Conservation (phyloP, 2,888 invertebrate species). For the Prosapia bicincta region DNA sequence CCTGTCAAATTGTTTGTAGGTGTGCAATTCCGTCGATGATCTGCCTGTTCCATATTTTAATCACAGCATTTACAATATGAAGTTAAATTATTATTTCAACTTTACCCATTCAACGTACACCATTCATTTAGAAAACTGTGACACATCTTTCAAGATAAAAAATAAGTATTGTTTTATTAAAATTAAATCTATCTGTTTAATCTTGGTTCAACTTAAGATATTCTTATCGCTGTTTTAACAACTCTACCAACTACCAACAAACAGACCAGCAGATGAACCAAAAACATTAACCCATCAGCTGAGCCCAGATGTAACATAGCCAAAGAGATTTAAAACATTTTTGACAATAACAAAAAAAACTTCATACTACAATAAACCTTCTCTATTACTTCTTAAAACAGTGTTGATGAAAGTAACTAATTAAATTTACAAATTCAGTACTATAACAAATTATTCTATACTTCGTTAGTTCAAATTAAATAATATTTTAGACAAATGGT, state of each 20-base stretch:
- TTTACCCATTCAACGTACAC: neutral
- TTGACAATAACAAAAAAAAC: too few species aligned
- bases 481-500: too few species aligned
- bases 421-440: too few species aligned
- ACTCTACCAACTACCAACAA: neutral
- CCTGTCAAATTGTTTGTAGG: constrained; percentile 2
- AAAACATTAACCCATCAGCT: neutral
- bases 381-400: too few species aligned
- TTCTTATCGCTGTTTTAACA: neutral
- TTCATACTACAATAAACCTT: too few species aligned
- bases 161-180: neutral
- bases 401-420: too few species aligned
- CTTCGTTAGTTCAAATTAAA: too few species aligned
- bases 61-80: neutral
- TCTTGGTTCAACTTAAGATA: neutral
- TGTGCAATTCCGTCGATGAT: neutral
- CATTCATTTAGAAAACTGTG: neutral
- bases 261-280: neutral
- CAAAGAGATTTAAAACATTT: too few species aligned
- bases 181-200: neutral
- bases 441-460: too few species aligned
- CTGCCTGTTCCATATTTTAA: neutral
- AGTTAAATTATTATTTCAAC: neutral
- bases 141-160: neutral
- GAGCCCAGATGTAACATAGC: neutral